A percentile compares a stretch with the other conserved stretches of the same genome.
Evolutionary conservation across 2,888 invertebrate genomes (phyloP).

Genomic region (Aplocera efformata): DNA sequence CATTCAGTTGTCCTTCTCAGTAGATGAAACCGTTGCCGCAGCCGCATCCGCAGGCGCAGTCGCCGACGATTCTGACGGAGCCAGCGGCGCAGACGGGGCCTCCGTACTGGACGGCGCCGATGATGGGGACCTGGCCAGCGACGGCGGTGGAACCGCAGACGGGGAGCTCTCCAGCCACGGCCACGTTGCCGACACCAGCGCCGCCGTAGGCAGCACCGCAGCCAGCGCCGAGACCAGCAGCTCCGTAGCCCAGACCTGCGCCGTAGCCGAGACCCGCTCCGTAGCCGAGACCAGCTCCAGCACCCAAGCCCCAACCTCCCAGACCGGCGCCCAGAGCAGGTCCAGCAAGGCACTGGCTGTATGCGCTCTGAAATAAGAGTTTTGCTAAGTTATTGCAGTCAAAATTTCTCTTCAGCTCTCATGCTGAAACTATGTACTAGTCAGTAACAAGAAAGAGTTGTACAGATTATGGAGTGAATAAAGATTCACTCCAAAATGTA

Average conservation of each 20-base stretch:
- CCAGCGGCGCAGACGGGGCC: conserved; percentile 27
- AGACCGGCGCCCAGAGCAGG: not conserved
- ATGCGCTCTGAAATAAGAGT: not conserved
- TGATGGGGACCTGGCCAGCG: conserved; percentile 27
- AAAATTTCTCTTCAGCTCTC: too few species aligned
- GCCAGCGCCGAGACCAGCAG: conserved; percentile 11
- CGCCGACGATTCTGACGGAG: conserved; percentile 24
- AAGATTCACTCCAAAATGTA: too few species aligned
- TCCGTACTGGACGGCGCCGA: conserved; percentile 29
- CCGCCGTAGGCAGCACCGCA: conserved; percentile 31
- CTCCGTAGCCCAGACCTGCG: conserved; percentile 4
- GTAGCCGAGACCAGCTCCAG: conserved; percentile 1
- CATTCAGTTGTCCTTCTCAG: not conserved
- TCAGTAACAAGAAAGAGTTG: too few species aligned
- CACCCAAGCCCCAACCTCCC: too few species aligned
- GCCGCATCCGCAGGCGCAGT: conserved; percentile 27
- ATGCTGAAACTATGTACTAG: too few species aligned
- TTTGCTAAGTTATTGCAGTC: too few species aligned
- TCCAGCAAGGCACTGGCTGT: conserved; percentile 8
- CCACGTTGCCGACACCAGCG: conserved; percentile 33
- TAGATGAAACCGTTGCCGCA: conserved; percentile 15
- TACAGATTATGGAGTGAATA: too few species aligned
- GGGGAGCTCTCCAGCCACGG: conserved; percentile 37
- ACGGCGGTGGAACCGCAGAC: conserved; percentile 36
- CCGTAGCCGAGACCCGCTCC: conserved; percentile 2